These are phyloP conservation scores for Paguma larvata DNA, from an alignment of 2,797 vertebrate genomes.

Conservation along the genomic window DNA sequence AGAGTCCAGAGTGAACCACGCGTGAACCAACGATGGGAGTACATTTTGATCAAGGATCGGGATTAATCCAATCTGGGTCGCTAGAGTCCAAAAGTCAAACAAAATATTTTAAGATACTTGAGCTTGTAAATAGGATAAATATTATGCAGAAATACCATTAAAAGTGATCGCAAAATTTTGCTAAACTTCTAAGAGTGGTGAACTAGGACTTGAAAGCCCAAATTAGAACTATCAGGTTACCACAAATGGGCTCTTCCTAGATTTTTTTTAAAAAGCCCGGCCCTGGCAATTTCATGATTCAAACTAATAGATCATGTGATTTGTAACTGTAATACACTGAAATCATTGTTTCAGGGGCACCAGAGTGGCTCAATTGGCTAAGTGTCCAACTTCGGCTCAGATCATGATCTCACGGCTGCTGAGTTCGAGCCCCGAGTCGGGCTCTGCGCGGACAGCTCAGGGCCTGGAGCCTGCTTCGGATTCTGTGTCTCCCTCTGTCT, in stretches of 20 bases:
- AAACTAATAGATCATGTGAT: not conserved
- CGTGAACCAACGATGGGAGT: not conserved
- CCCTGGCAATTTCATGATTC: not conserved
- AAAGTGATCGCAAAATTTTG: not conserved
- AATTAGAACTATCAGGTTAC: not conserved
- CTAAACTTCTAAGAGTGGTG: not conserved
- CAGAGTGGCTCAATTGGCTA: no score
- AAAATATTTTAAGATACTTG: not conserved
- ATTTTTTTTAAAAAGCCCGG: no score
- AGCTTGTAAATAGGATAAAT: not conserved
- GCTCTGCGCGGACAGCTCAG: no score
- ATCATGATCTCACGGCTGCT: no score
- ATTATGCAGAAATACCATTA: not conserved
- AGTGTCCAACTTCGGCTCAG: no score
- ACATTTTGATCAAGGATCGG: not conserved
- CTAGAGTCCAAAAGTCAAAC: not conserved
- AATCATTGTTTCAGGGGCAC: not conserved
- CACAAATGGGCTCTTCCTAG: not conserved
- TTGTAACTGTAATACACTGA: not conserved
- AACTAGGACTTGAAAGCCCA: not conserved
- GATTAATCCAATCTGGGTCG: not conserved
- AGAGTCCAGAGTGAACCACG: not conserved
- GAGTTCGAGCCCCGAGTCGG: no score
- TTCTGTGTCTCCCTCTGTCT: no score
- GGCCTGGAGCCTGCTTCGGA: no score